These are phyloP conservation scores for Lindbergichthys nudifrons DNA, from an alignment of 2,797 vertebrate species.

Conservation along the genomic window DNA sequence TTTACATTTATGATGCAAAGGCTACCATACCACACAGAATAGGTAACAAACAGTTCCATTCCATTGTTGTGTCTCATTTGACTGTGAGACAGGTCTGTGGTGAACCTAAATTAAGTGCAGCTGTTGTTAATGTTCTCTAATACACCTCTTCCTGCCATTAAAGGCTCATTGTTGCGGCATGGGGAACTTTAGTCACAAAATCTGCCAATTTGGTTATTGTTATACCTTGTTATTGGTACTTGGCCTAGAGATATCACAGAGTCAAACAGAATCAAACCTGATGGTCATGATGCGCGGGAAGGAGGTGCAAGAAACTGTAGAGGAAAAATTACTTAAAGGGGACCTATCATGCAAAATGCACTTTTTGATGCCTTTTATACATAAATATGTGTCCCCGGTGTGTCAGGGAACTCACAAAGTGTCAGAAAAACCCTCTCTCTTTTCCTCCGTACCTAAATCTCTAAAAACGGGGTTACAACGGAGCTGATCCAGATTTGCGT, in stretches of 20 bases:
- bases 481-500: no score
- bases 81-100: not conserved
- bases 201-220: not conserved
- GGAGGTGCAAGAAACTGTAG: not conserved
- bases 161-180: not conserved
- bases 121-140: conserved; percentile 6
- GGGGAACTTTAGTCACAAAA: not conserved
- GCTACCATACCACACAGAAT: not conserved
- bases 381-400: no score
- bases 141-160: not conserved
- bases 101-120: conserved; percentile 6
- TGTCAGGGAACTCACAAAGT: no score
- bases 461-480: no score
- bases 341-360: no score
- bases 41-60: conserved; percentile 18
- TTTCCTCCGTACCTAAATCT: no score
- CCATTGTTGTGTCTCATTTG: conserved; percentile 25
- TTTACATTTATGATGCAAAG: not conserved
- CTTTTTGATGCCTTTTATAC: no score
- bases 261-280: no score
- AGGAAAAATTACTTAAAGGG: no score
- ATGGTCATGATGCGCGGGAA: not conserved
- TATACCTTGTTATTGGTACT: no score
- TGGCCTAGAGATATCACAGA: no score
- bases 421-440: no score